Base-by-base conservation (phyloP, 2,797 vertebrate genomes). In the Paguma larvata region DNA sequence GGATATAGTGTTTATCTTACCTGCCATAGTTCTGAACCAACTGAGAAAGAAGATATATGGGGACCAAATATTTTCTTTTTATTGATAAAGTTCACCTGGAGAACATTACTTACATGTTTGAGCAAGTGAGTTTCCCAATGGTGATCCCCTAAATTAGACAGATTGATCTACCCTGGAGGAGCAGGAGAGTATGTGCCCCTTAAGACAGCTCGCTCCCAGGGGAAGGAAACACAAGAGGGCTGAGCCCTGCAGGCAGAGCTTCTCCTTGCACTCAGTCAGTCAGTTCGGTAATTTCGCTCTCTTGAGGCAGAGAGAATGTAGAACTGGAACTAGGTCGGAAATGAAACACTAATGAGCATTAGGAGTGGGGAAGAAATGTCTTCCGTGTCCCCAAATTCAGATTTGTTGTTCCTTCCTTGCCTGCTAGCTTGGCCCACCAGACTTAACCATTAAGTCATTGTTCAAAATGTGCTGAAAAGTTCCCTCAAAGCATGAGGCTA, bases 161-260 rank as follows among this genome's bases (percentile, higher is more conserved):
- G 23, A n/a, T 16, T 83, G 72, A 63, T 51, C 12, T 38, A 41
- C 46, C 13, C 3, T 89, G 21, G 14, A 67, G 41, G 85, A 68
- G 5, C 6, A 89, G 15, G 19, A 38, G 32, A 72, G 12, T 27
- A 15, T 70, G 2, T 12, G 3, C 70, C 56, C 18, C 77, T 89
- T 70, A 46, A 41, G 38, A 63, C 11, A 51, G 27, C 3, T 92
- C 18, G 38, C 18, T 89, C 67, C 30, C 9, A 73, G 44, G 73
- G 5, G 62, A 80, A 84, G 27, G 51, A 62, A 91, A 34, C 21
- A 53, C 3, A 13, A 15, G 21, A 41, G 18, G 51, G 5, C 1
- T 18, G 53, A 32, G 3, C 51, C 68, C 1, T 53, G 5, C 0
- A 1, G 23, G 18, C 9, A 10, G 51, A 0, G 2, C 15, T 38